Percentiles rank a stretch among this genome's conserved stretches.
Conservation (phyloP, 2,113 vertebrate genomes). For the Vanacampus margaritifer region DNA sequence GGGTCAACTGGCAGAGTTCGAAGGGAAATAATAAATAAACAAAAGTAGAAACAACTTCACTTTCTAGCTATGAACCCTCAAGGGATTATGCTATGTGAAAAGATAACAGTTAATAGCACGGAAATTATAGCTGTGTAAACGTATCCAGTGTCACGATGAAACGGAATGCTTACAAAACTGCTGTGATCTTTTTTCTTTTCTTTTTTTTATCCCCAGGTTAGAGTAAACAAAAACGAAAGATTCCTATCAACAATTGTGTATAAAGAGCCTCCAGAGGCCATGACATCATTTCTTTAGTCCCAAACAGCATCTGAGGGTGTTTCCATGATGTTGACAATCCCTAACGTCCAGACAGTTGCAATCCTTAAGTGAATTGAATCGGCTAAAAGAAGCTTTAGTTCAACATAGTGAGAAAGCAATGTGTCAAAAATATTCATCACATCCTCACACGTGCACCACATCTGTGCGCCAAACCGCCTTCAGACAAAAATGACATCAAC, state of each 20-base stretch:
- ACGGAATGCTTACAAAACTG: background rate
- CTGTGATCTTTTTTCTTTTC: no score
- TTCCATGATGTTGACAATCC: no score
- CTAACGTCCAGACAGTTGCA: no score
- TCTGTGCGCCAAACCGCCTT: background rate
- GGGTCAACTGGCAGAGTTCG: background rate
- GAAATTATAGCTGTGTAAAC: no score
- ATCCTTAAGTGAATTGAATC: no score
- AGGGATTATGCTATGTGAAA: background rate
- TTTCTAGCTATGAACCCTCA: no score
- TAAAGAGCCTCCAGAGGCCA: conserved; percentile 12
- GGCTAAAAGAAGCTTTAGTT: no score
- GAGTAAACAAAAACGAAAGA: background rate
- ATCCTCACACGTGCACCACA: background rate
- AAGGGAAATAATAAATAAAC: background rate
- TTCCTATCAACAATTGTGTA: conserved; percentile 5
- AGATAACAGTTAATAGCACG: no score
- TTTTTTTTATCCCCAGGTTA: no score
- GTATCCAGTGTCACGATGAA: background rate
- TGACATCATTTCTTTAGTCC: conserved; percentile 6
- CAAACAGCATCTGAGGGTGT: conserved; percentile 15
- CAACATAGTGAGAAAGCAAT: no score
- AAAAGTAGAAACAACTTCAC: background rate
- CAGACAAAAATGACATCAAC: background rate
- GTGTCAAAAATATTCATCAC: no score